Evolutionary conservation across 2,113 vertebrate species (phyloP), one percentile per base, ranked within the genome.

Genomic region (Carollia perspicillata): DNA sequence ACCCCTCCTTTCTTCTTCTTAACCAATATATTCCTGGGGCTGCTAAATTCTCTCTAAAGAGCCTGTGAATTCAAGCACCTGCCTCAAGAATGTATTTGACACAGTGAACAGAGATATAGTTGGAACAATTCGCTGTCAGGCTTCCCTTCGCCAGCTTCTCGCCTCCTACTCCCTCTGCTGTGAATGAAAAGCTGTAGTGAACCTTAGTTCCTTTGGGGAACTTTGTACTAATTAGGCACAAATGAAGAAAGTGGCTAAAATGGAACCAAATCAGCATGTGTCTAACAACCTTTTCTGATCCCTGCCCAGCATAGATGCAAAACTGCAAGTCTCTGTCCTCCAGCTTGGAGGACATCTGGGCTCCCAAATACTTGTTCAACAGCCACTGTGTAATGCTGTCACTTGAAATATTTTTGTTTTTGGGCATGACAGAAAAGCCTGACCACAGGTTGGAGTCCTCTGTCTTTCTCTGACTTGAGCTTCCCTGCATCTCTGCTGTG

Each of bases 31-130:
- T 98, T 98, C 98, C 98, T 98, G 98, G 97, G 97, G 96, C 93
- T 96, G 97, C 97, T 92, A 98, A 98, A 97, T 97, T 98, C 97
- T 96, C 96, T 98, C 93, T 98, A 98, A 98, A 98, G 97, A 98
- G 98, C 84, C 98, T 98, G 98, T 98, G 98, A 98, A 99, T 98
- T 97, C 98, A 71, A 98, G 97, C 98, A 99, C 98, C 98, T 99
- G 98, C 98, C 90, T 33, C 7, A 94, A 98, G 97, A 98, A 98
- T 98, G 97, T 96, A 84, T 98, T 97, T 97, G 97, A 97, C 96
- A 98, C 97, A 98, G 97, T 72, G 80, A 97, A 89, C n/a, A 30
- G 97, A 83, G 95, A 97, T 97, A 95, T 92, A 89, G 95, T 92
- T 97, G 40, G 91, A 98, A 98, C 96, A 97, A 98, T 98, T 97